These are phyloP conservation scores for Leptatherina wallacei DNA, from an alignment of 2,797 vertebrate species.

Conservation along the genomic window DNA sequence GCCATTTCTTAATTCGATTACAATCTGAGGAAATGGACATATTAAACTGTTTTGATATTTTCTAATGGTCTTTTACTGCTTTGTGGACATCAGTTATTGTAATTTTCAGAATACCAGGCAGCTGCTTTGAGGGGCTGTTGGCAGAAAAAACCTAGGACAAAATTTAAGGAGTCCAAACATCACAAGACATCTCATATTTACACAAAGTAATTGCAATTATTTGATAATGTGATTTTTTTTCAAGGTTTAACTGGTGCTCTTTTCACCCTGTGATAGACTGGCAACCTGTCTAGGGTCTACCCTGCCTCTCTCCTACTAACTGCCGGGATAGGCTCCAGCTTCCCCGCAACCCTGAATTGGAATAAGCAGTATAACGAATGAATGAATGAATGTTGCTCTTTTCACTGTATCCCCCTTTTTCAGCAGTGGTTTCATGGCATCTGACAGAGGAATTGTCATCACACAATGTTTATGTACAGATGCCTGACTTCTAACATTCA, in stretches of 20 bases:
- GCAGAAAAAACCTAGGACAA: neutral
- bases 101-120: neutral
- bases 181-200: neutral
- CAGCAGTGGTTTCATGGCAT: no score
- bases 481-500: neutral
- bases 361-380: no score
- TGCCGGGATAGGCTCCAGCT: no score
- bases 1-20: neutral
- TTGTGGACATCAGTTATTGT: neutral
- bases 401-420: no score
- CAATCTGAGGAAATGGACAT: neutral
- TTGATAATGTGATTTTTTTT: neutral
- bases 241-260: neutral
- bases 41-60: neutral
- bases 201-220: neutral
- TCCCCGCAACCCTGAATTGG: no score
- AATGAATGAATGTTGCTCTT: no score
- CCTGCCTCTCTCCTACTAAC: no score
- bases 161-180: neutral
- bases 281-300: no score
- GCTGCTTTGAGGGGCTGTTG: no score
- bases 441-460: neutral
- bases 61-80: neutral
- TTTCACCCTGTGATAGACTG: no score
- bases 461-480: no score